Conservation (phyloP, 1,140 invertebrate genomes). For the Neodiprion pinetum region DNA sequence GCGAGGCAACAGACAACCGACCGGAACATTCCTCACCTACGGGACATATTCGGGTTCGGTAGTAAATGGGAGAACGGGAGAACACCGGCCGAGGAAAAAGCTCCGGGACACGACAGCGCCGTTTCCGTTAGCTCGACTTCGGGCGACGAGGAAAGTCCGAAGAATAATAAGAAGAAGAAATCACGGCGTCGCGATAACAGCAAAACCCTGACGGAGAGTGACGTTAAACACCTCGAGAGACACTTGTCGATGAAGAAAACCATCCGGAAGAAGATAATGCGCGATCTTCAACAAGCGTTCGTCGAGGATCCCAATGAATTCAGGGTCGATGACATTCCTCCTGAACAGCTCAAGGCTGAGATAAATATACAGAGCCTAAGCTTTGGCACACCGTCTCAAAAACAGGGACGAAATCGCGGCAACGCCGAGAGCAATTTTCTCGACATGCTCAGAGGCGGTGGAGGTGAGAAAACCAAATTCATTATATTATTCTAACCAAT, state of each 20-base stretch:
- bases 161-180: conserved; percentile 67
- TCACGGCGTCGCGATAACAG: conserved; percentile 63
- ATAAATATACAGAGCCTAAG: conserved; percentile 72
- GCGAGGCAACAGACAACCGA: conserved; percentile 64
- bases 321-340: conserved; percentile 71
- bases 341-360: conserved; percentile 72
- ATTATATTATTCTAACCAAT: conserved; percentile 21
- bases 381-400: conserved; percentile 61
- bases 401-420: conserved; percentile 60
- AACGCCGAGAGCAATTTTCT: conserved; percentile 72
- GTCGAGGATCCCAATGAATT: conserved; percentile 78
- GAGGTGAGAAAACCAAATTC: conserved; percentile 30
- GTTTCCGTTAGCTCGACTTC: conserved; percentile 62
- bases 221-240: conserved; percentile 79
- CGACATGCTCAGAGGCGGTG: conserved; percentile 70
- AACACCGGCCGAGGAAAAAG: conserved; percentile 47
- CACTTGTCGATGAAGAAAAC: conserved; percentile 89
- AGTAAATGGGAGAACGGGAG: conserved; percentile 53
- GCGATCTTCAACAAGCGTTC: conserved; percentile 78
- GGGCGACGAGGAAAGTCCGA: conserved; percentile 66
- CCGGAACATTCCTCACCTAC: conserved; percentile 71
- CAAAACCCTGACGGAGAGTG: conserved; percentile 69
- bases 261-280: conserved; percentile 85
- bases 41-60: conserved; percentile 72
- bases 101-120: conserved; percentile 60